A percentile compares a stretch with the other conserved stretches of the same genome.
Conservation (phyloP, 2,888 invertebrate genomes). For the Orchestes rusci region DNA sequence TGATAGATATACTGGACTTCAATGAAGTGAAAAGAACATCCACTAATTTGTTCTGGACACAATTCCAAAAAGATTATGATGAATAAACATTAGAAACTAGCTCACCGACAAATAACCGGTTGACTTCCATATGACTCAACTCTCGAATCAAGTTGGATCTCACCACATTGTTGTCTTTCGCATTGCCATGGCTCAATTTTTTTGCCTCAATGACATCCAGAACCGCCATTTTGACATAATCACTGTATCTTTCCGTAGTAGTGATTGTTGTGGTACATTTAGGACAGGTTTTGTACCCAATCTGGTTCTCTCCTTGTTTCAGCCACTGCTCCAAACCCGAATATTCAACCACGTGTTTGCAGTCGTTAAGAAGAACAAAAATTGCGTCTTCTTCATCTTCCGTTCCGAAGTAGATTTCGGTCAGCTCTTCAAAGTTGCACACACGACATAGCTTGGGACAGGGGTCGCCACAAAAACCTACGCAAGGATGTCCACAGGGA, state of each 20-base stretch:
- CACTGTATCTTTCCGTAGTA: conserved; percentile 31
- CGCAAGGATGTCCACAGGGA: conserved; percentile 52
- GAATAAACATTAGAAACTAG: no score
- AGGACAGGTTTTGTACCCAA: conserved; percentile 30
- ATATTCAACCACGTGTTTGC: conserved; percentile 32
- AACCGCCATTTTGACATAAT: conserved; percentile 29
- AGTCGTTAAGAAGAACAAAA: conserved; percentile 33
- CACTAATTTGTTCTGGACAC: no score
- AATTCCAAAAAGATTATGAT: no score
- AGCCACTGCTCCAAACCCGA: conserved; percentile 31
- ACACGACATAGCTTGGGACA: conserved; percentile 32
- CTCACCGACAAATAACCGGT: no score
- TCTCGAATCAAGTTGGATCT: no score
- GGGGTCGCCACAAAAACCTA: conserved; percentile 43
- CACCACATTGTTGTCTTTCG: conserved; percentile 13
- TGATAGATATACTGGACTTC: no score
- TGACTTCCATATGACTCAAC: no score
- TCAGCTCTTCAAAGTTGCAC: conserved; percentile 29
- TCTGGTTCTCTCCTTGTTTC: conserved; percentile 31
- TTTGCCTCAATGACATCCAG: conserved; percentile 28
- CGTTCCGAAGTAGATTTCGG: conserved; percentile 31
- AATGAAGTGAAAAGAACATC: no score
- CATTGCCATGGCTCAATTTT: conserved; percentile 37
- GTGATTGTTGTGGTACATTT: conserved; percentile 31
- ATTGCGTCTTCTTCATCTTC: conserved; percentile 33